Conservation (phyloP, 2,113 vertebrate genomes). For the Peromyscus californicus region DNA sequence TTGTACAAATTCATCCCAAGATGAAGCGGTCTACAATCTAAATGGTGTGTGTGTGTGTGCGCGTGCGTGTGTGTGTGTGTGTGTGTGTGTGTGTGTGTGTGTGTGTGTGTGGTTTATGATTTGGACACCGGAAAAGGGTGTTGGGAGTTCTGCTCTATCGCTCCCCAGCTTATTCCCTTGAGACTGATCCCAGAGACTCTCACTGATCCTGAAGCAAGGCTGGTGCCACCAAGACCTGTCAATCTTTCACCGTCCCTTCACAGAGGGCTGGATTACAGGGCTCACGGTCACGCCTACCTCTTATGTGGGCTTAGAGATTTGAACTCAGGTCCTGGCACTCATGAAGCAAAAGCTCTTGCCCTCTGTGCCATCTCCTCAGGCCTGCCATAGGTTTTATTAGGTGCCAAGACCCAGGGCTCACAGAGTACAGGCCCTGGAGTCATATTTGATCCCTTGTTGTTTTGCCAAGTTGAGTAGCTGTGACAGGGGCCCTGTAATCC, state of each 20-base stretch:
- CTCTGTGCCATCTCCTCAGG: background rate
- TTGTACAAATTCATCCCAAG: conserved; percentile 4
- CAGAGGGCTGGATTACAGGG: background rate
- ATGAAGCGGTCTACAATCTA: background rate
- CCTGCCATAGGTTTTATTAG: background rate
- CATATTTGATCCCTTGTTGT: background rate
- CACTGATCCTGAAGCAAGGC: background rate
- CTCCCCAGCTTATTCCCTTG: background rate
- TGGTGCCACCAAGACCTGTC: background rate
- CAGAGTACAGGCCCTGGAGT: background rate
- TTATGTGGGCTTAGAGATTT: background rate
- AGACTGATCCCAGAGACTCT: background rate
- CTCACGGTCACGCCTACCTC: background rate
- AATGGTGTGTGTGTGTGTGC: background rate
- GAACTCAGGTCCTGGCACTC: background rate
- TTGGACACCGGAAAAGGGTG: background rate
- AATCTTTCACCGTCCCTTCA: background rate
- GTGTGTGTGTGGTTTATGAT: background rate
- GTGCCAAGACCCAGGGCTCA: background rate
- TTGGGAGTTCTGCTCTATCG: background rate
- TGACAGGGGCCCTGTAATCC: background rate
- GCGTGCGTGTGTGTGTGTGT: background rate
- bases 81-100: too few species aligned
- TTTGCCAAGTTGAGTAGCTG: background rate
- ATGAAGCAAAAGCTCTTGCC: background rate